Base-by-base conservation (phyloP, 1,140 invertebrate species). In the Apis laboriosa region DNA sequence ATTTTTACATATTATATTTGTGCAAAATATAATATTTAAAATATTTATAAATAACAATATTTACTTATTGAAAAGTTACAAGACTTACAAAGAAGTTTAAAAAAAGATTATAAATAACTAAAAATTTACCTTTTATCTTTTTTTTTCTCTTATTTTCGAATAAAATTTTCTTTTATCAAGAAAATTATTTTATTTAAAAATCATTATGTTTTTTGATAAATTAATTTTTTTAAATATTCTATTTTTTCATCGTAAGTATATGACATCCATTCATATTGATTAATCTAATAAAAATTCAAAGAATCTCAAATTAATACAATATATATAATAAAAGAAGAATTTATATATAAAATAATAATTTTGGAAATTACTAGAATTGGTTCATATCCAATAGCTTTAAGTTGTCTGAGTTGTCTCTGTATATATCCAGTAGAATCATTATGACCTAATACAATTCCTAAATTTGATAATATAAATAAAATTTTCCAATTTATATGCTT, bases 361-460 rank as follows among this genome's bases (percentile, higher is more conserved):
- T 24, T 75, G 64, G 64, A 77, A 75, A 94, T 94, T 93, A 96
- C 96, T 84, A 94, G 61, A 80, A 96, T 84, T 2, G 95, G 94
- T 71, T 88, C 94, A 84, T 96, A 96, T 71, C 96, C 96, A 71
- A 96, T 88, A 83, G 93, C 90, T 76, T 92, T 77, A 5, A 96
- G 90, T 73, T 96, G 96, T 60, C 95, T 93, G 3, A 95, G 56
- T 90, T 96, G 96, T 90, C 94, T 92, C 21, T 88, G 84, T 21
- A 94, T 78, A 24, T 91, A 75, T 21, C 95, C 95, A 9, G 92
- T 90, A 11, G 90, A 90, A 28, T 85, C 76, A 13, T 86, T 58
- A 15, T 91, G 93, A n/a, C 92, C 90, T 8, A 90, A 83, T 24
- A 95, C 89, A 7, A 90, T 91, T 58, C 90, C 90, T 90, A 94